These are phyloP conservation scores for Cenopis cana DNA, from an alignment of 2,888 invertebrate species.

Conservation along the genomic window DNA sequence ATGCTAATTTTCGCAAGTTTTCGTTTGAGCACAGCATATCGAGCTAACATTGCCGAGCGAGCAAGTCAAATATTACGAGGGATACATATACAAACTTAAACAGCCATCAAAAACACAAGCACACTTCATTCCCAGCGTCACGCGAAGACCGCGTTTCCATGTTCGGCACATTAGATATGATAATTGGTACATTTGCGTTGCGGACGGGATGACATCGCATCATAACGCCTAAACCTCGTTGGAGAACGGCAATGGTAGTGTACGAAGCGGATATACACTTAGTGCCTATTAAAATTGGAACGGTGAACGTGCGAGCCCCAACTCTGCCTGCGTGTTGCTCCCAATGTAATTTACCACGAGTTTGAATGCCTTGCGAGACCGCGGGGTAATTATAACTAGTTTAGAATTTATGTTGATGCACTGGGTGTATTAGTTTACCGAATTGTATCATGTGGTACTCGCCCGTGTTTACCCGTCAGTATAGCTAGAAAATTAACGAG, in stretches of 20 bases:
- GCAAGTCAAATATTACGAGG: too few relatives aligned
- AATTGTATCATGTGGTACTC: constrained; percentile 25
- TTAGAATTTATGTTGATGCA: constrained; percentile 36
- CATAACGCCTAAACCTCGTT: constrained; percentile 54
- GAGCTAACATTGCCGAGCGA: too few relatives aligned
- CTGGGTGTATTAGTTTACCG: constrained; percentile 27
- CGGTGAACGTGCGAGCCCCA: constrained; percentile 24
- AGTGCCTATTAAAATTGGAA: constrained; percentile 12
- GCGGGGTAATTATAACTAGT: constrained; percentile 42
- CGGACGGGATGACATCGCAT: constrained; percentile 71
- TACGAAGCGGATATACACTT: constrained; percentile 16
- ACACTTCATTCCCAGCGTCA: constrained; percentile 34
- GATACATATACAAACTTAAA: constrained; percentile 15
- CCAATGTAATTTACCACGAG: constrained; percentile 63
- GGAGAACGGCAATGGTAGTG: constrained; percentile 39
- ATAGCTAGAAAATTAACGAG: neutral
- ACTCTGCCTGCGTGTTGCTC: constrained; percentile 62
- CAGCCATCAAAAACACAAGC: constrained; percentile 39
- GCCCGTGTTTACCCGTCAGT: neutral
- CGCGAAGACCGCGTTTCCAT: constrained; percentile 39
- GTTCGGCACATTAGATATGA: constrained; percentile 79
- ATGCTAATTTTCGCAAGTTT: too few relatives aligned
- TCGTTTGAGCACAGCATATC: too few relatives aligned
- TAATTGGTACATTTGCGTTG: constrained; percentile 82
- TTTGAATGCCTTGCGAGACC: constrained; percentile 46